Evolutionary conservation across 1,140 invertebrate genomes (phyloP).

Genomic region (Arctopsyche grandis): DNA sequence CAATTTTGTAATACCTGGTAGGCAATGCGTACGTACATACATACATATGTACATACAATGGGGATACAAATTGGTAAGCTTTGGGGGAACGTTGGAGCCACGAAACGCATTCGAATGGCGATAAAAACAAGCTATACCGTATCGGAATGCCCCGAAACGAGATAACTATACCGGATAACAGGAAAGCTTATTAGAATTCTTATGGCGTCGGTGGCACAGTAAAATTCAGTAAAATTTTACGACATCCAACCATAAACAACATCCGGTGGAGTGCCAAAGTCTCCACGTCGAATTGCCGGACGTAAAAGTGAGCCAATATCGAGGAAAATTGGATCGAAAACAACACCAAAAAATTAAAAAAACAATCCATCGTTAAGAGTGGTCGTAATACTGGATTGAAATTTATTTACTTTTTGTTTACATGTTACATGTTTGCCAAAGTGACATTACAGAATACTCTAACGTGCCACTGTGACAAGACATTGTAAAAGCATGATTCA

Average conservation of each 20-base stretch:
- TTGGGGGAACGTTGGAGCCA: too few species aligned
- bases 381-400: too few species aligned
- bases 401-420: too few species aligned
- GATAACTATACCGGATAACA: slow-evolving; percentile 8
- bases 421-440: too few species aligned
- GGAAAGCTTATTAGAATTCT: slow-evolving; percentile 20
- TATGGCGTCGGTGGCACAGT: background rate
- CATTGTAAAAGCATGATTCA: too few species aligned
- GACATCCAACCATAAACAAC: slow-evolving; percentile 19
- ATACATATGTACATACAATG: background rate
- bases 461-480: too few species aligned
- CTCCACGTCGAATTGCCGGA: background rate
- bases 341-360: background rate
- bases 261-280: background rate
- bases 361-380: too few species aligned
- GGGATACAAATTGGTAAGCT: background rate
- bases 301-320: slow-evolving; percentile 1
- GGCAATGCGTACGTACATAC: background rate
- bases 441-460: too few species aligned
- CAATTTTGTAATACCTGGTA: too few species aligned
- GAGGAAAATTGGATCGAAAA: slow-evolving; percentile 7
- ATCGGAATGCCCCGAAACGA: background rate
- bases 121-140: background rate
- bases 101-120: background rate
- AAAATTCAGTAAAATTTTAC: slow-evolving; percentile 28